These are phyloP conservation scores for Arenaria interpres DNA, from an alignment of 2,113 vertebrate species.

Conservation along the genomic window DNA sequence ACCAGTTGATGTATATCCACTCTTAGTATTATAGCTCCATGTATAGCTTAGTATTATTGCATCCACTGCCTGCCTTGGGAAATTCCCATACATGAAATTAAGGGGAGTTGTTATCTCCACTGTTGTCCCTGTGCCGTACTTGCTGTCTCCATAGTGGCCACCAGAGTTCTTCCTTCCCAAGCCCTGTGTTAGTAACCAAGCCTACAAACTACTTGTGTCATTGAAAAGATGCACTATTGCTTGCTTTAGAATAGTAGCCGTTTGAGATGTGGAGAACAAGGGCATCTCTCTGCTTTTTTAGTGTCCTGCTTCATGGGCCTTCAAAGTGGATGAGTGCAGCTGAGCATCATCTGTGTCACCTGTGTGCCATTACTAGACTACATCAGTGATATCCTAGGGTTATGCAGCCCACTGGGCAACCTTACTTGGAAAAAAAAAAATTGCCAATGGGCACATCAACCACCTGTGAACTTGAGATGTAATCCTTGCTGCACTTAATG, in stretches of 20 bases:
- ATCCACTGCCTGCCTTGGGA: not conserved
- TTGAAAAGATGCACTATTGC: not conserved
- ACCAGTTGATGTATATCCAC: not conserved
- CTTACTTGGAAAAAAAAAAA: not conserved
- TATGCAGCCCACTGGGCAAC: not conserved
- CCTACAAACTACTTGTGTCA: not conserved
- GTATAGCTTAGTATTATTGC: not conserved
- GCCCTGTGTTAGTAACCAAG: not conserved
- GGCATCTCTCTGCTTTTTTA: not conserved
- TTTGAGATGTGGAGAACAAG: not conserved
- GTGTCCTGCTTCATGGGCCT: not conserved
- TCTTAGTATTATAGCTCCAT: not conserved
- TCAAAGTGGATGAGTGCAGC: not conserved
- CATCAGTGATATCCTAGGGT: not conserved
- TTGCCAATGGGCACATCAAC: rapidly evolving
- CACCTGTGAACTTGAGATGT: not conserved
- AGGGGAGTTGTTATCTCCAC: not conserved
- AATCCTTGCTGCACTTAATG: not conserved
- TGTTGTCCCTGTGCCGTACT: not conserved
- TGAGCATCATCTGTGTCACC: not conserved
- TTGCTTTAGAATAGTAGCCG: not conserved
- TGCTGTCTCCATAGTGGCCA: not conserved
- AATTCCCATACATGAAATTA: not conserved
- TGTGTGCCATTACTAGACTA: not conserved
- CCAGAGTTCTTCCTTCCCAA: not conserved